Evolutionary conservation across 2,113 vertebrate genomes (phyloP), one percentile per base, ranked within the genome.

Genomic region (Rhynchomys soricoides): DNA sequence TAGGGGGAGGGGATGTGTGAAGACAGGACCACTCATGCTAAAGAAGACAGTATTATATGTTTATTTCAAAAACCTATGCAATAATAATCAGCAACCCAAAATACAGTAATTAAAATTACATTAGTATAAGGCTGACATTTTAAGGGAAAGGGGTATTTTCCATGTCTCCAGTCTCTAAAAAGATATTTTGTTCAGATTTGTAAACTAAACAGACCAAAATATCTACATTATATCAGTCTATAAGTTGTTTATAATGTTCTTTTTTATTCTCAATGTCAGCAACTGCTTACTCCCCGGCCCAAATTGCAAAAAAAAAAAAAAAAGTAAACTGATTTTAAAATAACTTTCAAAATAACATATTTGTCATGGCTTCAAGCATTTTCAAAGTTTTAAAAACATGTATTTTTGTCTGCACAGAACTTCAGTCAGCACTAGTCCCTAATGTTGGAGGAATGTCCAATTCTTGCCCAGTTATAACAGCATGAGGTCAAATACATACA

Each of bases 61-160:
- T 68, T 94, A 93, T 73, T 96, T 92, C 4, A 88, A 95, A 96
- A 94, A 92, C 74, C 24, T 94, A 87, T 59, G 37, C 1, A 94
- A 8, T 55, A 87, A 48, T 87, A 91, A 93, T 22, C 3, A 91
- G 90, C 57, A 94, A 91, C 52, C 94, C 52, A 95, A 97, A 96
- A 95, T 5, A 75, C 55, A 92, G 24, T 59, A 95, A 34, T 59
- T 96, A 45, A 95, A 74, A 94, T 94, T 93, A 9, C 17, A 89
- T 43, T 62, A 94, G 95, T 85, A 75, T 75, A 86, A 92, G 9
- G n/a, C 6, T 95, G 3, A 4, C 50, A 89, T 83, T 95, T 96
- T 78, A 45, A 91, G 52, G n/a, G 15, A 7, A 0, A 50, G 22
- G 31, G 10, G 29, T 48, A 34, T 87, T 37, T 50, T 52, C 19